These are phyloP conservation scores for Recurvirostra avosetta DNA, from an alignment of 2,113 vertebrate genomes.

Conservation along the genomic window DNA sequence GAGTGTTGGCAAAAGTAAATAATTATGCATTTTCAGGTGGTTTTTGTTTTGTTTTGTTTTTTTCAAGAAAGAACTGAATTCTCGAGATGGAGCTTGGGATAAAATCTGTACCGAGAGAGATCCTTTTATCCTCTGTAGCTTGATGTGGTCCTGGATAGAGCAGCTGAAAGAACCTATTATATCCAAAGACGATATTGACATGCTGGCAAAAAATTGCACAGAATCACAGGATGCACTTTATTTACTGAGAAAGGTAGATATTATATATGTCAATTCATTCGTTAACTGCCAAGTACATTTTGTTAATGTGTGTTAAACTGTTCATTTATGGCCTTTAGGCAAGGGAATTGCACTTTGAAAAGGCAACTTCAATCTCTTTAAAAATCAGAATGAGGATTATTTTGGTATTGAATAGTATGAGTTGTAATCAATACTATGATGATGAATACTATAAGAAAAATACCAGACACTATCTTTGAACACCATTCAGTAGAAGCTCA, in stretches of 20 bases:
- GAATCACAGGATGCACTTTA: slow-evolving; percentile 77
- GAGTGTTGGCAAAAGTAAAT: not conserved
- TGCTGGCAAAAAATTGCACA: slow-evolving; percentile 70
- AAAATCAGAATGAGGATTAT: not conserved
- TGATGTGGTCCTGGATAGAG: slow-evolving; percentile 98
- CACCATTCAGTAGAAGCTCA: not conserved
- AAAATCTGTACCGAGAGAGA: slow-evolving; percentile 85
- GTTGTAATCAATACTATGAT: not conserved
- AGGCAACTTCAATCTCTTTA: not conserved
- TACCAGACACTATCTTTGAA: not conserved
- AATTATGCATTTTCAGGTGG: not conserved
- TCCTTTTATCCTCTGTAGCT: slow-evolving; percentile 84
- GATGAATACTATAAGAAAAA: not conserved
- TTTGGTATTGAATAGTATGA: not conserved
- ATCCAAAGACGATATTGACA: slow-evolving; percentile 79
- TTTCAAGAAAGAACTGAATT: slow-evolving; percentile 90
- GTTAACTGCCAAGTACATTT: not conserved
- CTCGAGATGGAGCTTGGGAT: slow-evolving; percentile 91
- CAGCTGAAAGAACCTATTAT: slow-evolving; percentile 92
- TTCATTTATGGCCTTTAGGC: not conserved
- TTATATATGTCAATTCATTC: not conserved
- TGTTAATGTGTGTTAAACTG: not conserved
- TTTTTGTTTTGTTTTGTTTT: not conserved
- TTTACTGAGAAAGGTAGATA: slow-evolving; percentile 85
- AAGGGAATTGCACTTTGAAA: not conserved